Base-by-base conservation (phyloP, 2,797 vertebrate genomes). In the Buphagus erythrorhynchus region DNA sequence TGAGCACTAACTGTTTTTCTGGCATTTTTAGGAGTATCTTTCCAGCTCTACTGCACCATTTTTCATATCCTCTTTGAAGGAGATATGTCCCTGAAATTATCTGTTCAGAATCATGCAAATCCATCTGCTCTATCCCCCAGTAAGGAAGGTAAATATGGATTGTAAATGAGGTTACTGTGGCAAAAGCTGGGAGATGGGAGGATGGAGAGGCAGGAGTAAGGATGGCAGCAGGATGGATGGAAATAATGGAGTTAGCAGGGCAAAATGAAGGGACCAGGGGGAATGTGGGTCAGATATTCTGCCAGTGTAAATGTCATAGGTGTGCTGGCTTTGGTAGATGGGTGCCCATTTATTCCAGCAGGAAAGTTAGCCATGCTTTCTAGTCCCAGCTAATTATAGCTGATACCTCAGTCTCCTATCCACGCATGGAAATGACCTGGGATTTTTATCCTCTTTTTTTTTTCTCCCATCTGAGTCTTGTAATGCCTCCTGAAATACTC, bases 1-100 rank as follows among this genome's bases (percentile, higher is more conserved):
- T 87, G 88, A 94, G 88, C 82, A 75, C 11, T 89, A 49, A 57
- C 96, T 95, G 75, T 90, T 94, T 96, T 74, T 90, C 68, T 73
- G 86, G 58, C 35, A 66, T 78, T 79, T 96, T 96, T 25, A 88
- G 54, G 96, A 96, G 75, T 29, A 28, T 19, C 35, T 84, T 84
- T 28, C n/a, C 63, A 49, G 33, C 40, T 57, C 48, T 38, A 11
- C 40, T 66, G 36, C 63, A 76, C 33, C 57, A 16, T 29, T 49
- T 93, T 75, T 82, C 46, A 58, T 76, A 57, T 81, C 55, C 54
- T 26, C 59, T 93, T 84, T 90, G 48, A 85, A 93, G 58, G 38
- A 79, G 11, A 19, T 12, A 7, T 19, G 43, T 73, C 59, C 48
- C 67, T 73, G 40, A 86, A 78, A 75, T 82, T 29, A 61, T 28